Percentiles rank a stretch among this genome's conserved stretches.
These are phyloP conservation scores for Bembecia ichneumoniformis DNA, from an alignment of 2,888 invertebrate genomes.

Conservation along the genomic window DNA sequence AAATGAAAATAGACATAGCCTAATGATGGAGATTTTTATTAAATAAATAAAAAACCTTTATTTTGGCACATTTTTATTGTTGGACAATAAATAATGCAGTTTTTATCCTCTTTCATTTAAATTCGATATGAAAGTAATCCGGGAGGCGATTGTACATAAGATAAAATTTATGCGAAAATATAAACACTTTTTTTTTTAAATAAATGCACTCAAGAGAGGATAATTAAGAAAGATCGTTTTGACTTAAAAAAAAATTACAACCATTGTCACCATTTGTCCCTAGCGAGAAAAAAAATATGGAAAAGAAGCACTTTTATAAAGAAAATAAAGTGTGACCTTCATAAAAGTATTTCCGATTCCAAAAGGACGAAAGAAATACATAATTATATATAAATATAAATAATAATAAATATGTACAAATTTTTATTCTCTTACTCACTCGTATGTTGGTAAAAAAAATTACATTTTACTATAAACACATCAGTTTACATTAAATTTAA, in stretches of 20 bases:
- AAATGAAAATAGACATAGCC: no score
- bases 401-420: conserved; percentile 33
- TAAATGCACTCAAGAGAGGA: background rate
- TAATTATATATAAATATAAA: background rate
- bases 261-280: conserved; percentile 2
- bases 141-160: background rate
- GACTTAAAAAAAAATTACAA: conserved; percentile 4
- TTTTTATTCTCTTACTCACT: conserved; percentile 15
- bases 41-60: conserved; percentile 7
- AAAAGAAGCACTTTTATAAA: background rate
- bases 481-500: no score
- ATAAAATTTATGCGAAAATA: background rate
- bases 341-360: no score
- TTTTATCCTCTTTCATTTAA: conserved; percentile 10
- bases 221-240: background rate
- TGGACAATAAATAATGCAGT: conserved; percentile 17
- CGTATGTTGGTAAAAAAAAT: conserved; percentile 23
- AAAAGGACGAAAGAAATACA: no score
- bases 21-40: no score
- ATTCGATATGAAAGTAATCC: conserved; percentile 13
- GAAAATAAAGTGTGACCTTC: no score
- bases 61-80: conserved; percentile 19
- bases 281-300: conserved; percentile 2
- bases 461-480: background rate
- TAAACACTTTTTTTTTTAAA: background rate